Evolutionary conservation across 1,140 invertebrate species (phyloP).

Genomic region (Drosophila murphyi): DNA sequence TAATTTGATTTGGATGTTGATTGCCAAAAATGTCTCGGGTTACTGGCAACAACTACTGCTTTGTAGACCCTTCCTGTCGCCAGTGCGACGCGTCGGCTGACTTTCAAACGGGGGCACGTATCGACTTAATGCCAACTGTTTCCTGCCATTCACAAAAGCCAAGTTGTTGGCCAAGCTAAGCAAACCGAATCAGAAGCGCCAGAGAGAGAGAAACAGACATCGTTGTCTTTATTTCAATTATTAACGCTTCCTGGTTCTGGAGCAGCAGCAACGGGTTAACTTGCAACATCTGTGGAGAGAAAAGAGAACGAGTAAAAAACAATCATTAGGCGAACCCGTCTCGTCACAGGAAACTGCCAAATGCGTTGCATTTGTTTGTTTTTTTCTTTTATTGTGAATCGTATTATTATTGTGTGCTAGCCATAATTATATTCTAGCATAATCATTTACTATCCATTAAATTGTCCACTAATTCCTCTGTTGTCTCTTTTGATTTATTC

Average conservation of each 20-base stretch:
- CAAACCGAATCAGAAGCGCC: slow-evolving; percentile 19
- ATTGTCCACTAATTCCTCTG: slow-evolving; percentile 45
- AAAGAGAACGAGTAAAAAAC: not conserved
- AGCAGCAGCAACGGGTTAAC: not conserved
- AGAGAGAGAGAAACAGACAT: slow-evolving; percentile 5
- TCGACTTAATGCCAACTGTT: slow-evolving; percentile 72
- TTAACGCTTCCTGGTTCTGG: slow-evolving; percentile 65
- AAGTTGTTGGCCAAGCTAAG: slow-evolving; percentile 54
- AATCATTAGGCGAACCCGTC: slow-evolving; percentile 60
- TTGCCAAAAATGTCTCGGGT: slow-evolving; percentile 1
- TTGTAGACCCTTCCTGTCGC: slow-evolving; percentile 63
- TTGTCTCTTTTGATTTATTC: slow-evolving; percentile 27
- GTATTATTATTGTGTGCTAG: slow-evolving; percentile 40
- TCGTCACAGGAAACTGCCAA: slow-evolving; percentile 36
- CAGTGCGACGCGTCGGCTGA: slow-evolving; percentile 28
- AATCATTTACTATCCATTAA: slow-evolving; percentile 63
- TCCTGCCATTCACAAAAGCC: slow-evolving; percentile 64
- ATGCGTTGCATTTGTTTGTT: slow-evolving; percentile 30
- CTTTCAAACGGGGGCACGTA: slow-evolving; percentile 47
- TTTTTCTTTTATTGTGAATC: slow-evolving; percentile 10
- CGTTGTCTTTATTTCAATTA: slow-evolving; percentile 68
- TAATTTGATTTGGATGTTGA: slow-evolving; percentile 1
- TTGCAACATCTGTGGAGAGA: slow-evolving; percentile 45
- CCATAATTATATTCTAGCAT: slow-evolving; percentile 48
- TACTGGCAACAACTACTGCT: slow-evolving; percentile 7